Evolutionary conservation across 2,888 invertebrate species (phyloP), one percentile per base, ranked within the genome.

Genomic region (Lumbricus terrestris): DNA sequence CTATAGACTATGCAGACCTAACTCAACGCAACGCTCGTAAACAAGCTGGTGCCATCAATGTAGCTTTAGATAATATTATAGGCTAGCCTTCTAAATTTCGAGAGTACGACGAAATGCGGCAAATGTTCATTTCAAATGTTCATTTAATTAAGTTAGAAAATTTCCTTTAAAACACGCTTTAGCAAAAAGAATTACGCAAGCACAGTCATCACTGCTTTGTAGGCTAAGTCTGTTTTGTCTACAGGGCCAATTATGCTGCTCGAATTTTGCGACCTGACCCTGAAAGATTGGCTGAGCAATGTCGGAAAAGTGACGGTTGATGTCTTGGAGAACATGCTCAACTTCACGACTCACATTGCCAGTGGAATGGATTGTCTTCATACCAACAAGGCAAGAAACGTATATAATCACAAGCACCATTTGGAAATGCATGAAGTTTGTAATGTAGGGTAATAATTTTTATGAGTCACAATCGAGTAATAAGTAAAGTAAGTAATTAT

Each of bases 291-390:
- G 90, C 88, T 90, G 34, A 88, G 42, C 29, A 88, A 88, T 18
- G 54, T 69, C 4, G 42, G 23, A n/a, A 90, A 88, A 34, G 69
- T 88, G 29, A 69, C 42, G 15, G 35, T n/a, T 16, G 88, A 90
- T 40, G 47, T n/a, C 13, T 18, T 40, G 20, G 90, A 90, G 37
- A 88, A 69, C n/a, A 90, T 88, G 90, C 88, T 69, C 54, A 90
- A 47, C 47, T 88, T 90, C 69, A 69, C 69, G 23, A 38, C 47
- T 13, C 38, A 90, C 35, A 88, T 90, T 29, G 90, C 90, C 54
- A 88, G 69, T 37, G 90, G 90, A 37, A 88, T 90, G 90, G 54
- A 88, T 20, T 88, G 33, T 34, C 88, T 90, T 40, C 90, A 90
- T 88, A 16, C 37, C 15, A 47, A 88, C 18, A 33, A 47, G 2